A percentile compares a stretch with the other conserved stretches of the same genome.
phyloP scores from a whole-genome alignment of 1,140 invertebrate species.

The Hypsibius dujardini region DNA sequence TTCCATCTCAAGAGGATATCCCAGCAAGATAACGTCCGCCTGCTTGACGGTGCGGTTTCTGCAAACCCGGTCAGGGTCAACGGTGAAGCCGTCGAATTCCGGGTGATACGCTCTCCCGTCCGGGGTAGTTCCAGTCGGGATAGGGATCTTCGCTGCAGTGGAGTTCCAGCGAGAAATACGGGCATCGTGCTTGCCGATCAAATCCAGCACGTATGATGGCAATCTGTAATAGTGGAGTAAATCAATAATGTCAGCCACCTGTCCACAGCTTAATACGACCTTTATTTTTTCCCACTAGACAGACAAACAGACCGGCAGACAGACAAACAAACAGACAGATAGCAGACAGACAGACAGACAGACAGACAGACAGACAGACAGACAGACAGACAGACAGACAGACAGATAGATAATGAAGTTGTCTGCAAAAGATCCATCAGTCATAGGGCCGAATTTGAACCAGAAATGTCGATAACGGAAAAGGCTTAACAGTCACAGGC shows the following conservation, averaged over 20 bases:
- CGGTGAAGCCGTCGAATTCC: constrained; percentile 30
- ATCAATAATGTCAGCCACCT: not conserved
- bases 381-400: too few species aligned
- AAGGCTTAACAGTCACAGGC: not conserved
- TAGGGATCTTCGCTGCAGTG: not conserved
- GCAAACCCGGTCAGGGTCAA: not conserved
- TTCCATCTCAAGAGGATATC: constrained; percentile 33
- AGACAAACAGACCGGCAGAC: too few species aligned
- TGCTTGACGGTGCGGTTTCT: constrained; percentile 25
- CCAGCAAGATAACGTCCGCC: constrained; percentile 35
- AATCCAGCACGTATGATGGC: not conserved
- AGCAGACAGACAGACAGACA: too few species aligned
- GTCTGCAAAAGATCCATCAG: too few species aligned
- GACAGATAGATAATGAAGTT: too few species aligned
- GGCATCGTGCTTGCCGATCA: not conserved
- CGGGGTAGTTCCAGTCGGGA: not conserved
- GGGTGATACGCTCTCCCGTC: constrained; percentile 27
- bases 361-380: too few species aligned
- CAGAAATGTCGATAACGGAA: too few species aligned
- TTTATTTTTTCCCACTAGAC: too few species aligned
- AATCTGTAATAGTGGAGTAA: not conserved
- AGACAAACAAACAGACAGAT: too few species aligned
- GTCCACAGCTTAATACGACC: too few species aligned
- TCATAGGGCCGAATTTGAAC: too few species aligned
- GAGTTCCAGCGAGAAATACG: not conserved